Evolutionary conservation across 2,888 invertebrate species (phyloP).

Genomic region (Falcaria lacertinaria): DNA sequence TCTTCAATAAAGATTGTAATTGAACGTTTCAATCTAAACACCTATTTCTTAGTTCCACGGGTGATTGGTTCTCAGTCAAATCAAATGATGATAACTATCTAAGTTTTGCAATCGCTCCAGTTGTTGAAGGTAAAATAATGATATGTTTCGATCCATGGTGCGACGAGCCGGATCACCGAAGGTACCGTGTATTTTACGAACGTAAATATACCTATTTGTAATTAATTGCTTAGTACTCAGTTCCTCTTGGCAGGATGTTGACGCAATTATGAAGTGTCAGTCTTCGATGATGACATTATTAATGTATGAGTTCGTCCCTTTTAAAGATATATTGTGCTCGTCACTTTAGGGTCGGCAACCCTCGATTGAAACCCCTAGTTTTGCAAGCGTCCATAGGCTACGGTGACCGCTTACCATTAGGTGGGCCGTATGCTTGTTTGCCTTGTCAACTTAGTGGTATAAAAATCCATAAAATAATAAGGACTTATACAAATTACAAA

Average conservation of each 20-base stretch:
- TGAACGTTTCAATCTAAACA: not conserved
- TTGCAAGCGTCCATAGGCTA: no score
- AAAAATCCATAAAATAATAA: no score
- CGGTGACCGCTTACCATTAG: no score
- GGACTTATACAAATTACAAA: no score
- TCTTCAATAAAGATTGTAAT: not conserved
- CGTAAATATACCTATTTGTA: not conserved
- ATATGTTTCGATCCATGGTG: not conserved
- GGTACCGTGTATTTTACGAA: not conserved
- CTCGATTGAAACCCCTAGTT: no score
- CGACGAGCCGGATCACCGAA: not conserved
- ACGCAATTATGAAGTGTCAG: not conserved
- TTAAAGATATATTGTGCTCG: no score
- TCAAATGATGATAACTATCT: not conserved
- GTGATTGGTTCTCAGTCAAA: constrained; percentile 3
- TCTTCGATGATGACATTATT: no score
- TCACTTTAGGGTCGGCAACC: no score
- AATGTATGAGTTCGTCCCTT: no score
- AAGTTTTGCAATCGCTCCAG: constrained; percentile 1
- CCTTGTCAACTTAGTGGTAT: no score
- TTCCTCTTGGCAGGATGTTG: not conserved
- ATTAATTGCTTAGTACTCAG: not conserved
- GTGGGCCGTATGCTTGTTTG: no score
- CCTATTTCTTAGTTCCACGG: not conserved
- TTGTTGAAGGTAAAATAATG: not conserved